phyloP scores from a whole-genome alignment of 2,888 invertebrate genomes.

The Ophonus ardosiacus region DNA sequence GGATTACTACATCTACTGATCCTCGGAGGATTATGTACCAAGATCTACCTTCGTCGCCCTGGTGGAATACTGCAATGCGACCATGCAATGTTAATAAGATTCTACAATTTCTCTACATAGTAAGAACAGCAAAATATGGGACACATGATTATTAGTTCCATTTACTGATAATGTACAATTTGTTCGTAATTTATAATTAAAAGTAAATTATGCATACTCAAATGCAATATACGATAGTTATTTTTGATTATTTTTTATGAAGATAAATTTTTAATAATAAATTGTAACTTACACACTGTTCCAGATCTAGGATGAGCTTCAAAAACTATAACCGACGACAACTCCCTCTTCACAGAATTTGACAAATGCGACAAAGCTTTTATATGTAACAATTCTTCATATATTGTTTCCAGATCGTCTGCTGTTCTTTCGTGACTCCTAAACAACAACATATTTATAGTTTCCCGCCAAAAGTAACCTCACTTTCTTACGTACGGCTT shows the following conservation, averaged over 20 bases:
- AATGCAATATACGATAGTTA: too few species aligned
- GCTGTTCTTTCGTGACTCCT: slow-evolving; percentile 86
- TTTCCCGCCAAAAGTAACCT: slow-evolving; percentile 53
- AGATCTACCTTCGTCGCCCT: slow-evolving; percentile 90
- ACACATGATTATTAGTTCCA: too few species aligned
- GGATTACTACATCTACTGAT: slow-evolving; percentile 90
- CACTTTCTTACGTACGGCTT: slow-evolving; percentile 82
- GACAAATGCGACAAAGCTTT: slow-evolving; percentile 89
- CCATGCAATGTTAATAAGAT: slow-evolving; percentile 4
- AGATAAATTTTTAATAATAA: background rate
- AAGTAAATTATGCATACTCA: too few species aligned
- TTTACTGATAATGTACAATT: too few species aligned
- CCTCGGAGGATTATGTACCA: slow-evolving; percentile 92
- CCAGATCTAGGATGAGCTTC: slow-evolving; percentile 88
- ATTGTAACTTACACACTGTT: slow-evolving; percentile 83
- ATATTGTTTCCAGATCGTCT: slow-evolving; percentile 89
- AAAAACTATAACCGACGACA: slow-evolving; percentile 87
- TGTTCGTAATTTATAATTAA: too few species aligned
- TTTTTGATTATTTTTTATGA: too few species aligned
- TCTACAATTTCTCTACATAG: background rate
- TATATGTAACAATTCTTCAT: slow-evolving; percentile 89
- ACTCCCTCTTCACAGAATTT: slow-evolving; percentile 88
- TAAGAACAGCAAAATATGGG: background rate
- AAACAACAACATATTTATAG: slow-evolving; percentile 7
- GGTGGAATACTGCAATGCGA: slow-evolving; percentile 83